Evolutionary conservation across 2,888 invertebrate genomes (phyloP).

Genomic region (Teinopalpus imperialis): DNA sequence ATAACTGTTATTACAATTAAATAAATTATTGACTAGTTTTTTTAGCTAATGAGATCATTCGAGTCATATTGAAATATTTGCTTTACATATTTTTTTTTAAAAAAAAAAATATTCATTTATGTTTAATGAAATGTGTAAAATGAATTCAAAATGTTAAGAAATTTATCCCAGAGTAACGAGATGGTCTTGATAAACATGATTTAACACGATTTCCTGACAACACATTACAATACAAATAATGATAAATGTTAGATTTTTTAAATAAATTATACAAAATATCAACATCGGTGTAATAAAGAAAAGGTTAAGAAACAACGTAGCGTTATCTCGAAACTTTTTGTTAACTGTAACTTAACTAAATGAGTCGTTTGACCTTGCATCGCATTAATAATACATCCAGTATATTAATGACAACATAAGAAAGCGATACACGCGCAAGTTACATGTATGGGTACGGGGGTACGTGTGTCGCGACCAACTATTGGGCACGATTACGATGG

Average conservation of each 20-base stretch:
- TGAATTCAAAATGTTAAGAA: too few species aligned
- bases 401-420: slow-evolving; percentile 53
- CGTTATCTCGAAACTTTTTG: slow-evolving; percentile 32
- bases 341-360: slow-evolving; percentile 36
- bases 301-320: slow-evolving; percentile 11
- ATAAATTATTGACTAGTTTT: neutral
- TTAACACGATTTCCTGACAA: too few species aligned
- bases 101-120: too few species aligned
- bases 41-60: too few species aligned
- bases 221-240: too few species aligned
- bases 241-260: slow-evolving; percentile 6
- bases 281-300: slow-evolving; percentile 13
- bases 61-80: neutral
- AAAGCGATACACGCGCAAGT: slow-evolving; percentile 52
- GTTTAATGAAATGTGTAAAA: too few species aligned
- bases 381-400: slow-evolving; percentile 38
- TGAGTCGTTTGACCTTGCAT: slow-evolving; percentile 50
- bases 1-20: neutral
- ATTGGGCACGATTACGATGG: slow-evolving; percentile 40
- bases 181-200: too few species aligned
- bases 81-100: too few species aligned
- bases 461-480: slow-evolving; percentile 44
- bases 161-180: too few species aligned
- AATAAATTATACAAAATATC: slow-evolving; percentile 16
- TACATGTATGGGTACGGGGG: slow-evolving; percentile 48